Evolutionary conservation across 2,888 invertebrate genomes (phyloP).

Genomic region (Bhutanitis thaidina): DNA sequence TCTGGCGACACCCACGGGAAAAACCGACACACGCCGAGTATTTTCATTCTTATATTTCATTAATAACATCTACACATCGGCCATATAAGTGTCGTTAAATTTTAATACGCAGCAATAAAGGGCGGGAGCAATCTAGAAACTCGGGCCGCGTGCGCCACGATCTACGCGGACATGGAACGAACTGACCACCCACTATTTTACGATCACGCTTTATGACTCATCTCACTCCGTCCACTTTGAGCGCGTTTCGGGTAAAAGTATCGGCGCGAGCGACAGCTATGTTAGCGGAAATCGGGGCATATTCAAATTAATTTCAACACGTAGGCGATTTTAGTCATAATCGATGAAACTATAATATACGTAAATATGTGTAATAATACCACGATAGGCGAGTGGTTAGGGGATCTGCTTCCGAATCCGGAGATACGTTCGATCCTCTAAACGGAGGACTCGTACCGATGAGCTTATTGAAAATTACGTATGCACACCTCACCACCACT

Average conservation of each 20-base stretch:
- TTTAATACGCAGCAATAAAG: slow-evolving; percentile 20
- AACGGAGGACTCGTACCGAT: too few relatives aligned
- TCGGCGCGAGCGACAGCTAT: background rate
- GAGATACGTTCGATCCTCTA: too few relatives aligned
- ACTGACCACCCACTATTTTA: slow-evolving; percentile 19
- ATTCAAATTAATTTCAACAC: background rate
- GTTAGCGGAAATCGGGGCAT: background rate
- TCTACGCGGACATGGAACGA: slow-evolving; percentile 3
- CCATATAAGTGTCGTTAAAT: background rate
- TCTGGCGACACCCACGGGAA: too few relatives aligned
- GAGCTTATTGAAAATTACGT: too few relatives aligned
- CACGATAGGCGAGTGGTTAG: too few relatives aligned
- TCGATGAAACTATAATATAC: too few relatives aligned
- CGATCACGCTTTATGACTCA: slow-evolving; percentile 16
- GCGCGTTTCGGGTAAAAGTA: background rate
- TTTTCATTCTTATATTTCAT: too few relatives aligned
- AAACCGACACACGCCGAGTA: too few relatives aligned
- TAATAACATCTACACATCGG: background rate
- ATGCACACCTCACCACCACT: too few relatives aligned
- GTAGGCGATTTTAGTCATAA: too few relatives aligned
- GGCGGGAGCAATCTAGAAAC: background rate
- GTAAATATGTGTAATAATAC: too few relatives aligned
- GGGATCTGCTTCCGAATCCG: too few relatives aligned
- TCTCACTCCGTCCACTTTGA: background rate
- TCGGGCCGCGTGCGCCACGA: background rate